A percentile compares a stretch with the other conserved stretches of the same genome.
These are phyloP conservation scores for Scyliorhinus canicula DNA, from an alignment of 2,797 vertebrate genomes.

Conservation along the genomic window DNA sequence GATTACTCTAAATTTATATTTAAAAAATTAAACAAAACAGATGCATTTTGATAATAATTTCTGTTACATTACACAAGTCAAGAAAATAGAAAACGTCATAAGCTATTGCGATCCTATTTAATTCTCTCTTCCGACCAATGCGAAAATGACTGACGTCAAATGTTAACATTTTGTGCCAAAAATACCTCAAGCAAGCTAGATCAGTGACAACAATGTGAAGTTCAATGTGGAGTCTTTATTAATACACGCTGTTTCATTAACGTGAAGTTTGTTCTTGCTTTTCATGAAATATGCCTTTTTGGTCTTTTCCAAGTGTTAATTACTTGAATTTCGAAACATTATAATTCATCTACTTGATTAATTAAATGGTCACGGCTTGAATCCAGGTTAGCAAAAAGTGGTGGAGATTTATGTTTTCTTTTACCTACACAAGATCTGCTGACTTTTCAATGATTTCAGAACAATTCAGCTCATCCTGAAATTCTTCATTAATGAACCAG, in stretches of 20 bases:
- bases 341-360: background rate
- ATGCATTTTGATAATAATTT: background rate
- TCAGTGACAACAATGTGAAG: too few relatives aligned
- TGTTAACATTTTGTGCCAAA: background rate
- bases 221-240: background rate
- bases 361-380: background rate
- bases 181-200: too few relatives aligned
- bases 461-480: too few relatives aligned
- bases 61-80: background rate
- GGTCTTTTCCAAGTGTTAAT: too few relatives aligned
- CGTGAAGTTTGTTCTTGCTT: background rate
- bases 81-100: background rate
- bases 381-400: background rate
- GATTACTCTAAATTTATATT: too few relatives aligned
- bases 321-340: background rate
- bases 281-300: background rate
- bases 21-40: too few relatives aligned
- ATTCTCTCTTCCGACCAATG: background rate
- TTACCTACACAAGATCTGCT: background rate
- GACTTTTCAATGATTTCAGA: too few relatives aligned
- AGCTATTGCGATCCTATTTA: background rate
- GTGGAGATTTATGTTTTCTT: background rate
- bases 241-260: background rate
- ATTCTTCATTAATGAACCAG: background rate
- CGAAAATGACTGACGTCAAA: background rate